Evolutionary conservation across 2,113 vertebrate species (phyloP), one percentile per base, ranked within the genome.

Genomic region (Syngnathus scovelli): DNA sequence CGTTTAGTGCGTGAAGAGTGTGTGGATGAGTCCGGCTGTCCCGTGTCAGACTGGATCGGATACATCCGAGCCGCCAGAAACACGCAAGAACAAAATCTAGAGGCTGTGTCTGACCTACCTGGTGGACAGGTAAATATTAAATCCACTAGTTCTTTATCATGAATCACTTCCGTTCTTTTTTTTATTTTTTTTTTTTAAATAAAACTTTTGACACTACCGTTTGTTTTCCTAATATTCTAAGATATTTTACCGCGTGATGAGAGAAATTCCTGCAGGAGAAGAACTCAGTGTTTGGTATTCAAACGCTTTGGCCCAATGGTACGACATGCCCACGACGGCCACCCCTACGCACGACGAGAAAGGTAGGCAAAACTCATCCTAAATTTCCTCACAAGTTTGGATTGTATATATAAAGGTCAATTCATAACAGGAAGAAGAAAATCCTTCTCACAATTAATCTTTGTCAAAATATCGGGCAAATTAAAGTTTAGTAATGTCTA

Each of bases 291-390:
- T 95, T 39, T 99, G 97, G 97, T 99, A 98, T 80, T 98, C 95
- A 71, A 95, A 92, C 83, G 77, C 93, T 16, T 78, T 99, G 87
- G 96, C 97, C 1, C 96, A 98, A 84, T 98, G 95, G 94, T 96
- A 95, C 62, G 94, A 98, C 85, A 94, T 98, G 52, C 94, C 97
- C 4, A 93, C 92, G 15, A 96, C 93, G 1, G 96, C 97, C 21
- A 98, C 96, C 27, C 97, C 97, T 0, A 98, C 96, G 0, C 97
- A 99, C 78, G 95, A 99, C 62, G 97, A 99, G 75, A 99, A 95
- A 98, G 96, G 97, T 99, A 93, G 81, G 68, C 12, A 41, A 0
- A 69, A 13, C 23, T n/a, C 33, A 8, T 46, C 16, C 6, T 3
- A 13, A 64, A 38, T 13, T 13, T 16, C 19, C 6, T 16, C 38